Evolutionary conservation across 2,888 invertebrate genomes (phyloP).

Genomic region (Drosophila anomelani): DNA sequence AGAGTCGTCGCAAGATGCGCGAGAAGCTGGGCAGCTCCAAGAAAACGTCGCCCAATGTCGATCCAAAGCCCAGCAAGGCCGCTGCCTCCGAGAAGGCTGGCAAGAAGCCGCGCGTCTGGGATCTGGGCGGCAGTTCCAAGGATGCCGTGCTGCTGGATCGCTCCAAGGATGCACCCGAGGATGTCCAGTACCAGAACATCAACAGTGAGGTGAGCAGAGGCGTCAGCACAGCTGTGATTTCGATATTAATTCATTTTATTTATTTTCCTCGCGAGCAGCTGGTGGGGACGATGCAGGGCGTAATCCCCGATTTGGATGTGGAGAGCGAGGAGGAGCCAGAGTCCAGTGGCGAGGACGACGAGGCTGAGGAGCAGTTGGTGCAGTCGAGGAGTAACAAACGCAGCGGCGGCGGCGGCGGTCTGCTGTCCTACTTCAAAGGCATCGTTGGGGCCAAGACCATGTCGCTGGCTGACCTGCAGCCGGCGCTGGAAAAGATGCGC

Average conservation of each 20-base stretch:
- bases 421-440: slow-evolving; percentile 94
- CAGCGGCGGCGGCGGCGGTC: slow-evolving; percentile 69
- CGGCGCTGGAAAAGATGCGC: slow-evolving; percentile 95
- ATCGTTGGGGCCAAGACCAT: slow-evolving; percentile 96
- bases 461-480: slow-evolving; percentile 91
- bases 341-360: slow-evolving; percentile 70
- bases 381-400: slow-evolving; percentile 80
- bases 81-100: slow-evolving; percentile 87
- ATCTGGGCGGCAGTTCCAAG: slow-evolving; percentile 91
- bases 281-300: slow-evolving; percentile 93
- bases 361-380: slow-evolving; percentile 82
- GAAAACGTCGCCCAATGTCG: slow-evolving; percentile 75
- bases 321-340: slow-evolving; percentile 89
- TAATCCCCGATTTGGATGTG: slow-evolving; percentile 92
- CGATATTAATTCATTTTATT: not conserved
- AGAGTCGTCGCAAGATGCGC: slow-evolving; percentile 92
- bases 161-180: slow-evolving; percentile 90
- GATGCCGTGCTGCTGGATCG: slow-evolving; percentile 93
- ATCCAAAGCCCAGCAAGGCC: slow-evolving; percentile 77
- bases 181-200: slow-evolving; percentile 83
- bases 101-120: slow-evolving; percentile 96
- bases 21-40: slow-evolving; percentile 90
- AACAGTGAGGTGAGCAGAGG: slow-evolving; percentile 69
- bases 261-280: slow-evolving; percentile 85
- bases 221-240: not conserved